Conservation (phyloP, 2,888 invertebrate species). For the Psylliodes chrysocephalus region DNA sequence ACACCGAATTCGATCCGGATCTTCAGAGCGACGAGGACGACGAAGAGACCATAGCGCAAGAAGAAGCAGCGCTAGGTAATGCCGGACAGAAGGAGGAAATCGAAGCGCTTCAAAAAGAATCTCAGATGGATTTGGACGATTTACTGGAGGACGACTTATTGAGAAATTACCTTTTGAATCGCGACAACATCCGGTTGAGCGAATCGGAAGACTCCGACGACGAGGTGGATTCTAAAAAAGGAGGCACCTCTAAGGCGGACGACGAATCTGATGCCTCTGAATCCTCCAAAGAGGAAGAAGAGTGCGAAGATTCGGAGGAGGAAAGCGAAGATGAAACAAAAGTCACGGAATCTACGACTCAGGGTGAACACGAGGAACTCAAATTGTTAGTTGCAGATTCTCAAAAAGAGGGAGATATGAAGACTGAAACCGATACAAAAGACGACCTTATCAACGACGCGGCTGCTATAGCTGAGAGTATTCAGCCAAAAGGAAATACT, state of each 20-base stretch:
- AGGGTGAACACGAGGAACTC: conserved; percentile 62
- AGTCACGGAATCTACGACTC: conserved; percentile 51
- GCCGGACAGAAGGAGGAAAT: conserved; percentile 77
- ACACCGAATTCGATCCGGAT: conserved; percentile 86
- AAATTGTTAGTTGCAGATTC: conserved; percentile 69
- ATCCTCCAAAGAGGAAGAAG: conserved; percentile 54
- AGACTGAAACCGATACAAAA: conserved; percentile 66
- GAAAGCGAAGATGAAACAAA: conserved; percentile 52
- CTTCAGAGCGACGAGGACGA: conserved; percentile 84
- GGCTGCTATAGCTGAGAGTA: conserved; percentile 92
- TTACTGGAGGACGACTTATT: conserved; percentile 83
- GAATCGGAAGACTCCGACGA: conserved; percentile 58
- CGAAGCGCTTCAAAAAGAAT: conserved; percentile 87
- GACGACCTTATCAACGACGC: conserved; percentile 89
- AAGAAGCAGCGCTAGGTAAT: conserved; percentile 71
- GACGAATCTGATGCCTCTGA: conserved; percentile 72
- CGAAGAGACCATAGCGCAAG: conserved; percentile 93
- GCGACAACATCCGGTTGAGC: conserved; percentile 68
- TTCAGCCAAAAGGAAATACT: conserved; percentile 98
- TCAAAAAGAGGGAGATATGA: conserved; percentile 57
- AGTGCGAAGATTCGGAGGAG: conserved; percentile 55
- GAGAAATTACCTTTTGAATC: conserved; percentile 80
- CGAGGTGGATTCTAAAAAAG: conserved; percentile 34
- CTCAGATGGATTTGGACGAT: conserved; percentile 88
- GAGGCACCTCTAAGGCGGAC: conserved; percentile 67